Evolutionary conservation across 1,140 invertebrate genomes (phyloP), one percentile per base, ranked within the genome.

Genomic region (Drosophila pseudoananassae): DNA sequence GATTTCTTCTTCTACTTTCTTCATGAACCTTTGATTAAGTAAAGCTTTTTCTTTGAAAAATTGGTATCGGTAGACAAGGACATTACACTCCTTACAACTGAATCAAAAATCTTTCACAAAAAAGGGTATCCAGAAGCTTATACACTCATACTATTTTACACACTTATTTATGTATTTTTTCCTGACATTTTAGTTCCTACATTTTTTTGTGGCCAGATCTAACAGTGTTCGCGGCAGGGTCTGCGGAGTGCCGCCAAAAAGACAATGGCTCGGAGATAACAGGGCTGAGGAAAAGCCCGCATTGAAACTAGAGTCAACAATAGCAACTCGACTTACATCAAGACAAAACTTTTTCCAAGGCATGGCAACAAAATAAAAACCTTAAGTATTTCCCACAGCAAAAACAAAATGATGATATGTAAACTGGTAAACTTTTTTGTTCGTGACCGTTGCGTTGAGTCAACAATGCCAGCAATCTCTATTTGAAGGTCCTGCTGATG

Each of bases 361-460:
- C 80, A 77, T 77, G 59, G 58, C 78, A 77, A 60, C 68, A 63
- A 79, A 85, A 85, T 82, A 88, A 87, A 85, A 87, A 81, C 82
- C 68, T 66, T 63, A 82, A 75, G 74, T 75, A 77, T 87, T 87
- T 78, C 58, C 68, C 76, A 76, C 52, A 23, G 29, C 33, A 75
- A 68, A 75, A 71, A 9, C 4, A 31, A 31, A 12, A 10, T 36
- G 46, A 72, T 54, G 76, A 77, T 66, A 64, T 61, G 65, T 51
- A 60, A 76, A 73, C 58, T 51, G 63, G 59, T 33, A 52, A 65
- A 64, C 25, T 49, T 45, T 27, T 38, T 47, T 23, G 12, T 36
- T 12, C 15, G 38, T 14, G 60, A 23, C 46, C 36, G 20, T 45
- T 52, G 8, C 25, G 36, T 45, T 43, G 12, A 61, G 50, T 15